phyloP scores from a whole-genome alignment of 2,797 vertebrate genomes.

The Eospalax fontanierii region DNA sequence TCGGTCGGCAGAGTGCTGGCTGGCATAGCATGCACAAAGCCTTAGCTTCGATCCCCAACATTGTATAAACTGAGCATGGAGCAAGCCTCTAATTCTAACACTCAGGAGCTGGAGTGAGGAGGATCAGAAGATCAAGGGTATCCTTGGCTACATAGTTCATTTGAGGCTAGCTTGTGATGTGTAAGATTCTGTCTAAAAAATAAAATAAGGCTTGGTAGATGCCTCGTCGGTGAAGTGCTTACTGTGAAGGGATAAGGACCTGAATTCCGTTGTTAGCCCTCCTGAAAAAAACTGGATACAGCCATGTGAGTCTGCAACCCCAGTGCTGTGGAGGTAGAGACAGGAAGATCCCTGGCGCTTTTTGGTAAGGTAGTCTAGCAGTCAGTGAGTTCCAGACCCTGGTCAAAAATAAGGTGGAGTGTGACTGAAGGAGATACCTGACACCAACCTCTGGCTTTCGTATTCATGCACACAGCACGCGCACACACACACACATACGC shows the following conservation, averaged over 20 bases:
- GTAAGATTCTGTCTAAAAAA: not conserved
- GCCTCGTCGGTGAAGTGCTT: not conserved
- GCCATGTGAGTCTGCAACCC: not conserved
- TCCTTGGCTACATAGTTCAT: not conserved
- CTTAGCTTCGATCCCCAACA: not conserved
- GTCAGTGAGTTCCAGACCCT: not conserved
- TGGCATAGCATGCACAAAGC: not conserved
- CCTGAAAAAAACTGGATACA: not conserved
- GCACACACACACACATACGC: too few species aligned
- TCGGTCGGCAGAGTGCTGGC: too few species aligned
- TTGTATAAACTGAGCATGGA: not conserved
- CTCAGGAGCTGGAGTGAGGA: not conserved
- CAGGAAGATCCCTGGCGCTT: not conserved
- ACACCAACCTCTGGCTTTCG: not conserved
- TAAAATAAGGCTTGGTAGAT: not conserved
- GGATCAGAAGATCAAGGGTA: not conserved
- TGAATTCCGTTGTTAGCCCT: too few species aligned
- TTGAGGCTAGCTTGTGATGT: not conserved
- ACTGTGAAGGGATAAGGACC: too few species aligned
- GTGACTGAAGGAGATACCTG: not conserved
- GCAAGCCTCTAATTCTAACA: not conserved
- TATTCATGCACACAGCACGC: not conserved
- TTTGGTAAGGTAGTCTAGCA: not conserved
- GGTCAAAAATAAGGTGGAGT: not conserved
- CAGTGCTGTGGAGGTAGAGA: too few species aligned